These are phyloP conservation scores for Xenus cinereus DNA, from an alignment of 2,113 vertebrate genomes.

Conservation along the genomic window DNA sequence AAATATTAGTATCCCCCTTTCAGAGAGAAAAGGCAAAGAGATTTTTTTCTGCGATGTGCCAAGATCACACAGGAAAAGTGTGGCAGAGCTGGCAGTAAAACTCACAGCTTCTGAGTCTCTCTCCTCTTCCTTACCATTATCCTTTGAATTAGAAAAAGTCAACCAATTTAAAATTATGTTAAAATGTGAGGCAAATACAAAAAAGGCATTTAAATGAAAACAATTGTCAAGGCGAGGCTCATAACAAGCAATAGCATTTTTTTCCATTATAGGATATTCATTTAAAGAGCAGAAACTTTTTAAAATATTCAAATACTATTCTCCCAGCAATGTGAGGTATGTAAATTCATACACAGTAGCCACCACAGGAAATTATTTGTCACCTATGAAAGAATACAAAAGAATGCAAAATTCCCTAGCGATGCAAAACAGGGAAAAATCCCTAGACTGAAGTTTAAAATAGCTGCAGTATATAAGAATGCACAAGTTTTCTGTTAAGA, in stretches of 20 bases:
- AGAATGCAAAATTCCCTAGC: background rate
- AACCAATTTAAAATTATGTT: background rate
- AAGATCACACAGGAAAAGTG: slow-evolving; percentile 1
- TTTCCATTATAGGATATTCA: background rate
- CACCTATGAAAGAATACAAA: background rate
- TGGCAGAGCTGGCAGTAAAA: slow-evolving; percentile 38
- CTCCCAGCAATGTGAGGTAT: background rate
- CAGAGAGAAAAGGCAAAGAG: background rate
- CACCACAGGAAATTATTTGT: background rate
- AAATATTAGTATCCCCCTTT: slow-evolving; percentile 40
- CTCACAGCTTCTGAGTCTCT: slow-evolving; percentile 53
- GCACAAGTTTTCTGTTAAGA: background rate
- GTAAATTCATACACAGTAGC: background rate
- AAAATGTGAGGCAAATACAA: background rate
- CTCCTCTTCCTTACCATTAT: slow-evolving; percentile 57
- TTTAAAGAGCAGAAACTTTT: background rate
- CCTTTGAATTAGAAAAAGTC: slow-evolving; percentile 54
- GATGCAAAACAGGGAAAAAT: background rate
- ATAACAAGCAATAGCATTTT: background rate
- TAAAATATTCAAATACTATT: background rate
- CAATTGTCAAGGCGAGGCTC: background rate
- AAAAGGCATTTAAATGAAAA: background rate
- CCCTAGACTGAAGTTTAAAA: background rate
- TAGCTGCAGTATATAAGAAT: background rate
- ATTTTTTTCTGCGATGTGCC: background rate